These are phyloP conservation scores for Rhinichthys osculus DNA, from an alignment of 2,797 vertebrate species.

Conservation along the genomic window DNA sequence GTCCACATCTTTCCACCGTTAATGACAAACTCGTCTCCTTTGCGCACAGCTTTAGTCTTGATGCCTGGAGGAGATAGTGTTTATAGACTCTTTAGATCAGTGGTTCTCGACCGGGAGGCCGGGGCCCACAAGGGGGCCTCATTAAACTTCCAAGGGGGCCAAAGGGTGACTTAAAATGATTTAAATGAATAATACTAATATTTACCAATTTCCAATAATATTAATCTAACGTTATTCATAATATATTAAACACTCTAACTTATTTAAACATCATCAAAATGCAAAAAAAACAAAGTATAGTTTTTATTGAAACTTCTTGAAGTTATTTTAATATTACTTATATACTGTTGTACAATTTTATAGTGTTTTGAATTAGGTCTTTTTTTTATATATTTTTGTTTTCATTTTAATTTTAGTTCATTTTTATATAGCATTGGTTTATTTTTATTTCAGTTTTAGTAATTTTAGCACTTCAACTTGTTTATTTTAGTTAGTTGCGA, in stretches of 20 bases:
- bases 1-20: slow-evolving; percentile 90
- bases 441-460: background rate
- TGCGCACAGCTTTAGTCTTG: slow-evolving; percentile 81
- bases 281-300: background rate
- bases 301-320: background rate
- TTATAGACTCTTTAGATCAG: background rate
- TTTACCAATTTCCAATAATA: background rate
- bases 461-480: background rate
- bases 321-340: background rate
- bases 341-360: background rate
- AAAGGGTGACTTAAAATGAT: background rate
- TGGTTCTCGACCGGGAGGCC: background rate
- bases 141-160: background rate
- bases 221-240: background rate
- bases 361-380: background rate
- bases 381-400: background rate
- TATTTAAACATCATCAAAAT: background rate
- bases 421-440: background rate
- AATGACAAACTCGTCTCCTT: slow-evolving; percentile 82
- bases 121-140: background rate
- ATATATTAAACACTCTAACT: background rate
- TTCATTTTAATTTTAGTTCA: background rate
- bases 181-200: background rate
- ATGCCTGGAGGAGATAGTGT: slow-evolving; percentile 73
- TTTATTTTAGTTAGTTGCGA: background rate